Base-by-base conservation (phyloP, 2,113 vertebrate genomes). In the Apistogramma diplotaenia region DNA sequence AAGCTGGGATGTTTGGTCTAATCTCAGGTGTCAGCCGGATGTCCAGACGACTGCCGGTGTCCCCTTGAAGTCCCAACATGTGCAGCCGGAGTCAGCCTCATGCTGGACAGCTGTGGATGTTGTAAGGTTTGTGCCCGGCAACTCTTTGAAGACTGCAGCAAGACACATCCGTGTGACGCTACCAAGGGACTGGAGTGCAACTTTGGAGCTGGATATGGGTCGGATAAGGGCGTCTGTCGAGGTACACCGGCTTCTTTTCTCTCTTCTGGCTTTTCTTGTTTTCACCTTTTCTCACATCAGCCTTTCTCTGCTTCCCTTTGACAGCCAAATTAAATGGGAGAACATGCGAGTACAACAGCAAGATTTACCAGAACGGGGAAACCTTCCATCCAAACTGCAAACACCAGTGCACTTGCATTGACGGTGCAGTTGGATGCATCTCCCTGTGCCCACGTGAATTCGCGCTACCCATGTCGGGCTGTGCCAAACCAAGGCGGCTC, bases 301-400 rank as follows among this genome's bases (percentile, higher is more conserved):
- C 57, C 33, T 19, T 9, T 12, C 43, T 6, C 10, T 49, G 75
- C 79, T 90, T 83, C 15, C 57, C 79, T 82, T 79, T 29, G 81
- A 83, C 95, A 99, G 97, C 97, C 5, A 96, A 96, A 85, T 96
- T 96, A 4, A 97, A 99, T 55, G 97, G 97, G 43, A 96, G 97
- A 93, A 97, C 97, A 0, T 99, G 97, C 4, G 97, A 99, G 87
- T 99, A 99, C 70, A 98, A 97, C 93, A 97, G 96, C 91, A 96
- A 93, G 92, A 99, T 99, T 89, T 97, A 97, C 91, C 97, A 99
- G 93, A 99, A 98, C 0, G 97, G 97, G 0, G 98, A 99, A 82
- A 97, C 96, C 84, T 99, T 99, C 90, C 96, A 96, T 90, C 97
- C 97, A 5, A 98, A 98, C 93, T 99, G 98, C 92, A 98, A 99